Evolutionary conservation across 1,140 invertebrate genomes (phyloP), one percentile per base, ranked within the genome.

Genomic region (Tyrophagus putrescentiae): DNA sequence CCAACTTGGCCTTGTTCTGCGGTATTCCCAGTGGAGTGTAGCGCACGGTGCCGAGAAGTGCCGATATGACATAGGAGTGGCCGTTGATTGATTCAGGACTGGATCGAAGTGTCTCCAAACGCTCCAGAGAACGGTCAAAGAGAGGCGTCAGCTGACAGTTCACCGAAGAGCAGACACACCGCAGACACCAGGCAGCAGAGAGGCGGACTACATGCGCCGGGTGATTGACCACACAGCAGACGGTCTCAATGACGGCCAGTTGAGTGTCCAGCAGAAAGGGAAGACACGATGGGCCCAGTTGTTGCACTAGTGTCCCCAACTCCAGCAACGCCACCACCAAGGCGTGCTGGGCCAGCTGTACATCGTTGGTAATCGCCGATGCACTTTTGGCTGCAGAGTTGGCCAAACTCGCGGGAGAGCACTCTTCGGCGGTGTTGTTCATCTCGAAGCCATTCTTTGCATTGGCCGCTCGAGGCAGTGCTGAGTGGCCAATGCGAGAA

Each of bases 241-340:
- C 76, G 50, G 79, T 77, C 65, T 83, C 80, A 32, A 82, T 71
- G 27, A 81, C 72, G 64, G 70, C 72, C 57, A 88, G 72, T 7
- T 84, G 83, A 28, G 86, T 83, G 74, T 97, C 92, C 0, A 80
- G 79, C 16, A 97, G 76, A 7, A 97, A 75, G 69, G 88, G 85
- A 62, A 84, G 82, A 9, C 91, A 87, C 5, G 90, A 89, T 1
- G 92, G 96, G 25, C 91, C 91, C 5, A 98, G 78, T 62, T 85
- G 84, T 31, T 87, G 75, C 39, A 95, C 81, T 6, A 81, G 68
- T 62, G 72, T 73, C 1, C 78, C 76, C 11, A 73, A 62, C 74
- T 97, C 92, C 70, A 93, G 89, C 27, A 98, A 73, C 4, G 89
- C 87, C 72, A 93, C 96, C 4, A 95, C 87, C 28, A 96, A 70